Percentiles rank a stretch among this genome's conserved stretches.
These are phyloP conservation scores for Notarius lentiginosus DNA, from an alignment of 2,113 vertebrate species.

Conservation along the genomic window DNA sequence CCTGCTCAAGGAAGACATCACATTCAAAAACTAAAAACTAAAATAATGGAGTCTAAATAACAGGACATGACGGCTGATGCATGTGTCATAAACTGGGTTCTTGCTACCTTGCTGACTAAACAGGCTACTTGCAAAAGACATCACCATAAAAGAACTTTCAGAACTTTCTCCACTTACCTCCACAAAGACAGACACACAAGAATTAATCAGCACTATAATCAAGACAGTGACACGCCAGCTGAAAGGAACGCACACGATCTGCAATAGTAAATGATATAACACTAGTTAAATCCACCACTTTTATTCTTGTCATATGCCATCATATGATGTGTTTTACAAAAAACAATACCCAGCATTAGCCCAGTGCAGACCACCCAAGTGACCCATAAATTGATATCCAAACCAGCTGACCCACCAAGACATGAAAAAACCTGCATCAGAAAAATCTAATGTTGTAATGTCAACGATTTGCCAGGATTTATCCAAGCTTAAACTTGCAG, in stretches of 20 bases:
- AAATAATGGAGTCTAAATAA: neutral
- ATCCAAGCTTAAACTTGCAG: too few relatives aligned
- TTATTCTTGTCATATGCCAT: neutral
- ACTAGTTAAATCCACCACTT: neutral
- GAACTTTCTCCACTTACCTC: slow-evolving; percentile 81
- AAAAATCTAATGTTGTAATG: too few relatives aligned
- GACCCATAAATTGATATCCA: too few relatives aligned
- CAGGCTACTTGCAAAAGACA: neutral
- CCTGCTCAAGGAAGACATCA: too few relatives aligned
- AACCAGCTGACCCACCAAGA: too few relatives aligned
- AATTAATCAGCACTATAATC: slow-evolving; percentile 80
- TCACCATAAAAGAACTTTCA: neutral
- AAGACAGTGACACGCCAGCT: slow-evolving; percentile 84
- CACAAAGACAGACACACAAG: slow-evolving; percentile 75
- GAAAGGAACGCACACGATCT: slow-evolving; percentile 90
- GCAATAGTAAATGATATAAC: slow-evolving; percentile 36
- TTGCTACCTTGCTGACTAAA: neutral
- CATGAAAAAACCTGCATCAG: too few relatives aligned
- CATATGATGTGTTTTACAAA: neutral
- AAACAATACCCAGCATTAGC: too few relatives aligned
- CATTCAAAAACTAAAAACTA: neutral
- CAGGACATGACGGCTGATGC: neutral
- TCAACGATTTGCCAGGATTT: too few relatives aligned
- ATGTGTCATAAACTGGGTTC: too few relatives aligned
- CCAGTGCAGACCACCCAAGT: too few relatives aligned